Percentiles rank a stretch among this genome's conserved stretches.
Evolutionary conservation across 2,888 invertebrate species (phyloP).

Genomic region (Bombyx huttoni): DNA sequence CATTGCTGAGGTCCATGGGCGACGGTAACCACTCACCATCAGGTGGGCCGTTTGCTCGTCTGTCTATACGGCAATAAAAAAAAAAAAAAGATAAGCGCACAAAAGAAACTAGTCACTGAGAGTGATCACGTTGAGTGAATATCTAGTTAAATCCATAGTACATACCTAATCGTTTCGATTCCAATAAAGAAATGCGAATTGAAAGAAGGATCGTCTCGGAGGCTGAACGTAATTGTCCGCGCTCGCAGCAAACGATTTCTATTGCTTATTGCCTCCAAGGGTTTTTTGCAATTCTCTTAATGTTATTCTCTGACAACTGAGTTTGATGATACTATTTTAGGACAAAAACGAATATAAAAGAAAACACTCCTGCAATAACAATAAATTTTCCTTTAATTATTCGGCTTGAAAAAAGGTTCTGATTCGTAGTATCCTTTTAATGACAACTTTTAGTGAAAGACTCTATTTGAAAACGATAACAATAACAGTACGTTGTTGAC

Average conservation of each 20-base stretch:
- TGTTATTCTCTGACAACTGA: constrained; percentile 48
- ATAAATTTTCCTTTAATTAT: too few species aligned
- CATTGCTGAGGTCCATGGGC: too few species aligned
- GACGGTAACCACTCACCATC: too few species aligned
- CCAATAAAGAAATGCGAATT: constrained; percentile 51
- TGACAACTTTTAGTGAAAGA: too few species aligned
- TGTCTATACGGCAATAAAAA: too few species aligned
- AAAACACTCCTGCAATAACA: too few species aligned
- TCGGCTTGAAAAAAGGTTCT: too few species aligned
- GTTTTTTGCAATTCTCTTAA: constrained; percentile 51
- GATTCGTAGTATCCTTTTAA: too few species aligned
- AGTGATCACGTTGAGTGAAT: not conserved
- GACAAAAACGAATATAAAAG: not conserved
- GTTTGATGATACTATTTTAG: constrained; percentile 38
- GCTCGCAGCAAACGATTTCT: constrained; percentile 50
- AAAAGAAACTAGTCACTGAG: not conserved
- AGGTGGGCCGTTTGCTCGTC: too few species aligned
- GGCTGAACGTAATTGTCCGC: constrained; percentile 51
- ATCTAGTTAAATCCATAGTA: constrained; percentile 28
- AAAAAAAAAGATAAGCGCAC: not conserved
- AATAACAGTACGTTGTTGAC: too few species aligned
- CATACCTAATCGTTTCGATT: constrained; percentile 34
- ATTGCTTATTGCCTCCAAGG: constrained; percentile 52
- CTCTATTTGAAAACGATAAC: too few species aligned
- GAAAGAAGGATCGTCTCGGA: constrained; percentile 45